Evolutionary conservation across 2,113 vertebrate species (phyloP).

Genomic region (Steatornis caripensis): DNA sequence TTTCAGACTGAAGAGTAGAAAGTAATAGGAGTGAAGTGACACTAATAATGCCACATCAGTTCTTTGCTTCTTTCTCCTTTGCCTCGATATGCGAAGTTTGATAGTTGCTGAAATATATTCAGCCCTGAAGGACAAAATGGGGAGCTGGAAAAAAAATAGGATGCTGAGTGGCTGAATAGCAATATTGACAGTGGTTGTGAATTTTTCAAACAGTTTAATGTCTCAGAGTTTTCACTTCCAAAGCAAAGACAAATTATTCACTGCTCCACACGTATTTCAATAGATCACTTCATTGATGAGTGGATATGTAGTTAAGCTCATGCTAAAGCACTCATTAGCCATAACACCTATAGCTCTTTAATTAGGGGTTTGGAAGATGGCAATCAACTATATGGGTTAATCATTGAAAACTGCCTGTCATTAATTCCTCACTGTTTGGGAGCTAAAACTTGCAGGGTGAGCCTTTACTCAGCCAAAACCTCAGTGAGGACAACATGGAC

Average conservation of each 20-base stretch:
- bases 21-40: background rate
- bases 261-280: background rate
- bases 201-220: background rate
- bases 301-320: slow-evolving; percentile 14
- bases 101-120: background rate
- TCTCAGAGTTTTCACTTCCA: background rate
- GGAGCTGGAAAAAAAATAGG: background rate
- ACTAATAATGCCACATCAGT: background rate
- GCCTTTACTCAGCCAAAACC: background rate
- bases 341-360: slow-evolving; percentile 27
- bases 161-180: background rate
- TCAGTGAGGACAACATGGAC: background rate
- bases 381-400: background rate
- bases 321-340: slow-evolving; percentile 20
- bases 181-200: background rate
- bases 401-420: slow-evolving; percentile 7
- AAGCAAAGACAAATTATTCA: background rate
- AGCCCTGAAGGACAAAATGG: background rate
- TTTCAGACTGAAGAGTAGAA: background rate
- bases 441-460: background rate
- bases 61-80: background rate
- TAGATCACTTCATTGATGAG: slow-evolving; percentile 16
- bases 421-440: background rate
- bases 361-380: background rate
- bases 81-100: background rate